Base-by-base conservation (phyloP, 2,797 vertebrate species). In the Dendrocincla tyrannina region DNA sequence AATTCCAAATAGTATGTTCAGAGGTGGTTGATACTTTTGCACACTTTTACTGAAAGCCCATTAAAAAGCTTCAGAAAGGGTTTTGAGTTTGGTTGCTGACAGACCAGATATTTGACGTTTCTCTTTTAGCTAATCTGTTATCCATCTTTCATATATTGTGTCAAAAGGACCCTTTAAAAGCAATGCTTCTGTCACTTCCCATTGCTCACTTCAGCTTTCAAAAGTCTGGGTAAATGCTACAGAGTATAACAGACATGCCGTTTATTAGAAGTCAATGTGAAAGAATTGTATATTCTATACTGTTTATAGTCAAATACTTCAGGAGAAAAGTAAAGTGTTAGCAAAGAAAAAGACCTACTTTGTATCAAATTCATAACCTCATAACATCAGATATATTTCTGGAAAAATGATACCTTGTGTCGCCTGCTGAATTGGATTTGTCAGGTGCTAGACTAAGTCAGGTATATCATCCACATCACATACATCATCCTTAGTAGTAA, bases 381-480 rank as follows among this genome's bases (percentile, higher is more conserved):
- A 8, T 49, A 55, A 47, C 32, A 85, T 87, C 56, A 79, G 60
- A 70, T 64, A 46, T 17, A 80, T 82, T 69, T 79, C 42, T 79
- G 37, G 7, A 89, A 66, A 95, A 89, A 87, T 79, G 44, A 74
- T 89, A 67, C 33, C 60, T 77, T 89, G 19, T 77, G 75, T 87
- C 84, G 92, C 24, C 30, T 74, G 35, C 64, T 68, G 68, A 88
- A 92, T 77, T 82, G 68, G 22, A 85, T 86, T 95, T 96, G 67
- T 89, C 90, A 91, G 72, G 32, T 90, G 52, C 24, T 70, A 32
- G 82, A 85, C 60, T 67, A 67, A 74, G 91, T 73, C 49, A 53
- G 14, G 44, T 95, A 27, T 64, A 83, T 85, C 74, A 80, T 37
- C 52, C 13, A 60, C 47, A 77, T 42, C 63, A 35, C 46, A 92